Evolutionary conservation across 2,797 vertebrate genomes (phyloP), one percentile per base, ranked within the genome.

Genomic region (Anguilla marmorata): DNA sequence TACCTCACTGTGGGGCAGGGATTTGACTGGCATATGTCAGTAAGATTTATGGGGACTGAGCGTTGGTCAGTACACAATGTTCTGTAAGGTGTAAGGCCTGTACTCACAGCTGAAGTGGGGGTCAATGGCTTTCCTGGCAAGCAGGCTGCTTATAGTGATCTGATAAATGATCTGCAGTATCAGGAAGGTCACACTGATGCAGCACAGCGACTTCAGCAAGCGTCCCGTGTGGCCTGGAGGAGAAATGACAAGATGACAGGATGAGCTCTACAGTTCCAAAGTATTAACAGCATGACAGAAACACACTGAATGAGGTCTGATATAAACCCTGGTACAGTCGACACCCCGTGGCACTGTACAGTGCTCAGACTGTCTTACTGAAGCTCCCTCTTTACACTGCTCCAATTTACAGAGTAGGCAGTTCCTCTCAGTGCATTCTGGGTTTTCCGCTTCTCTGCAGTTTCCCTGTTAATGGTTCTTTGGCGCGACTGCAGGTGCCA

Each of bases 161-260:
- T 99, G 98, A 95, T 98, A 99, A 95, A 99, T 96, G 95, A 99
- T 97, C 94, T 99, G 98, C 88, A 99, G 95, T 91, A 99, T 93
- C 95, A 99, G 96, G 95, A 99, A 99, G 92, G 97, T 97, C 87
- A 98, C 91, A 95, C 98, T 99, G 95, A 94, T 96, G 95, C 99
- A 97, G 95, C 98, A 99, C 89, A 99, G 96, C 88, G 98, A 99
- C 95, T 97, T 98, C 93, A 99, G 95, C 94, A 99, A 95, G 89
- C 97, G 96, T 91, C 99, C 99, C 56, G 99, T 99, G 94, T 98
- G 97, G 91, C 99, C 99, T 99, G 92, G 72, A 94, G 93, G 84
- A 89, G 41, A 90, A 85, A 89, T 4, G 90, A 86, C 27, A 88
- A 90, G 84, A 76, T 89, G 50, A 85, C n/a, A 86, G 50, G 80